These are phyloP conservation scores for Periophthalmus modestus DNA, from an alignment of 2,113 vertebrate species.

Conservation along the genomic window DNA sequence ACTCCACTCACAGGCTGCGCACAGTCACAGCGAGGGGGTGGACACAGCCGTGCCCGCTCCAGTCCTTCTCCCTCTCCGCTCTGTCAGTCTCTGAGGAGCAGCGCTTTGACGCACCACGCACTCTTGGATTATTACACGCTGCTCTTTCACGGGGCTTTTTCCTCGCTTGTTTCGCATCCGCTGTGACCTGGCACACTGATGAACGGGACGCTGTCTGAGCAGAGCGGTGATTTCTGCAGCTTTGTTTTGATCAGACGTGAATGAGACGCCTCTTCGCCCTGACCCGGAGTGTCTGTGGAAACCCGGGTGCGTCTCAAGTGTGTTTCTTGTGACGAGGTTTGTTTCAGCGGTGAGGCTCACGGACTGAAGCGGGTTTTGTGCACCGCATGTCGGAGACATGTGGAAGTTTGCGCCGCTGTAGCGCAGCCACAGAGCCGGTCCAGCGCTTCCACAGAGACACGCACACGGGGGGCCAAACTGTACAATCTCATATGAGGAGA, in stretches of 20 bases:
- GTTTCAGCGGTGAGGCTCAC: slow-evolving; percentile 19
- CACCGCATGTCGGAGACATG: slow-evolving; percentile 73
- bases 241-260: slow-evolving; percentile 60
- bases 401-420: slow-evolving; percentile 75
- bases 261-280: slow-evolving; percentile 62
- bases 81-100: slow-evolving; percentile 55
- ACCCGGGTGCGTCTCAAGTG: slow-evolving; percentile 12
- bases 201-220: slow-evolving; percentile 53
- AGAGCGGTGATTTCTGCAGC: slow-evolving; percentile 49
- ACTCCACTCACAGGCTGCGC: slow-evolving; percentile 22
- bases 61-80: slow-evolving; percentile 36
- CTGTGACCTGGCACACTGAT: slow-evolving; percentile 22
- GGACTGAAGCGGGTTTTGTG: slow-evolving; percentile 44
- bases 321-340: slow-evolving; percentile 36
- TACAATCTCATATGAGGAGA: slow-evolving; percentile 22
- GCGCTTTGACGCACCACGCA: slow-evolving; percentile 71
- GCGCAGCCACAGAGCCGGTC: slow-evolving; percentile 63
- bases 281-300: slow-evolving; percentile 54
- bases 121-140: slow-evolving; percentile 69
- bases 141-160: slow-evolving; percentile 49
- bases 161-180: slow-evolving; percentile 26
- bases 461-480: slow-evolving; percentile 41
- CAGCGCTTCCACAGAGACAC: slow-evolving; percentile 35
- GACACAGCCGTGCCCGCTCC: slow-evolving; percentile 61
- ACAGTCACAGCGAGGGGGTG: slow-evolving; percentile 25